Base-by-base conservation (phyloP, 2,888 invertebrate genomes). In the Heliconius erato region DNA sequence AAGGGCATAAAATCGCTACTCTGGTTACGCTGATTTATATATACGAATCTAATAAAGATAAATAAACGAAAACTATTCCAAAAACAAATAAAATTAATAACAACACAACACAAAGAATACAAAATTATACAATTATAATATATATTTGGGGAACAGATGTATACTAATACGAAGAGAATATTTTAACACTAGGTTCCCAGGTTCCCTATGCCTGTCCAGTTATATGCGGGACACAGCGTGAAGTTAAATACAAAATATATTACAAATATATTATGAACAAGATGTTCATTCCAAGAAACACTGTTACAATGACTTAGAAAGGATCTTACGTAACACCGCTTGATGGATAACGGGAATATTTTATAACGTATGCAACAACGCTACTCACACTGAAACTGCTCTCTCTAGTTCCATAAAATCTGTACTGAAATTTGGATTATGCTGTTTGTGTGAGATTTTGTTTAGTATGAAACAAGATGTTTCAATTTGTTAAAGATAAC, bases 271-370 rank as follows among this genome's bases (percentile, higher is more conserved):
- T n/a, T 63, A 23, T 4, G n/a, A n/a, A 63, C n/a, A 63, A 63
- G n/a, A 63, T n/a, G n/a, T 63, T n/a, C 63, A 63, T 63, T n/a
- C 4, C 23, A n/a, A 63, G 63, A n/a, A 63, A 63, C 63, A 63
- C 19, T 28, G 28, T 26, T 28, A 67, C n/a, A 76, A 63, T 19
- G 32, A 23, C 32, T 63, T 28, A 67, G 69, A 67, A 16, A 59
- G 32, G 26, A 63, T 40, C 11, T 67, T n/a, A 74, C 26, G 54
- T 68, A 68, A 79, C n/a, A 71, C 54, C 74, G 26, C 54, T 54
- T 54, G 74, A 80, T 68, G 26, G 49, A 74, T 23, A 19, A 26
- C 67, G 74, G 68, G 54, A 74, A 80, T 80, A 80, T 74, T 74
- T 80, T 74, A 80, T 74, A 40, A 67, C 32, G 67, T 28, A 67